Percentiles rank a stretch among this genome's conserved stretches.
These are phyloP conservation scores for Ophion slaviceki DNA, from an alignment of 2,888 invertebrate species.

Conservation along the genomic window DNA sequence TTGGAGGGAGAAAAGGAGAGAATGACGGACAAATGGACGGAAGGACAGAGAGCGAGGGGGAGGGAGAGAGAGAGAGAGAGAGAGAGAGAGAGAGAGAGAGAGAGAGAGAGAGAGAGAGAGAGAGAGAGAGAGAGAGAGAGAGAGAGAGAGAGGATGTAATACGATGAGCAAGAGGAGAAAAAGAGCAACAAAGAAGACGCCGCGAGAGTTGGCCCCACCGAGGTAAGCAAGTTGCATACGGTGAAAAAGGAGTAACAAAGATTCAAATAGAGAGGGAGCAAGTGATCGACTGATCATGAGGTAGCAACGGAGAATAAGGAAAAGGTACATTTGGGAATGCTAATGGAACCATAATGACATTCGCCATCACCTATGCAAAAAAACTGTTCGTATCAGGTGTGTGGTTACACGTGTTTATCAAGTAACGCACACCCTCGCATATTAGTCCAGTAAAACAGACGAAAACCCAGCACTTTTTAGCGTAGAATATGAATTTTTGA, in stretches of 20 bases:
- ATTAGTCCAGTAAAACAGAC: not conserved
- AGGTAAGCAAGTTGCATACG: conserved; percentile 4
- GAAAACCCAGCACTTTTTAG: too few relatives aligned
- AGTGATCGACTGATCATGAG: not conserved
- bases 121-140: not conserved
- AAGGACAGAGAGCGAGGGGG: not conserved
- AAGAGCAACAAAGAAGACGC: not conserved
- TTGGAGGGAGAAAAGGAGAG: not conserved
- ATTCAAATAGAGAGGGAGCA: not conserved
- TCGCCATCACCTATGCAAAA: conserved; percentile 7
- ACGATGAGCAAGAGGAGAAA: not conserved
- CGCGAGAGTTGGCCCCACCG: not conserved
- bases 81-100: not conserved
- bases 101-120: not conserved
- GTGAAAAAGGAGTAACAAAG: not conserved
- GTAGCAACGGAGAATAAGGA: not conserved
- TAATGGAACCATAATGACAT: conserved; percentile 38
- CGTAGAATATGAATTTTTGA: too few relatives aligned
- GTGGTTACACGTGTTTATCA: not conserved
- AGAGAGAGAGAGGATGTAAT: not conserved
- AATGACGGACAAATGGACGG: not conserved
- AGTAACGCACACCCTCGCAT: not conserved
- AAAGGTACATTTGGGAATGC: conserved; percentile 42
- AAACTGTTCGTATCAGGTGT: conserved; percentile 8
- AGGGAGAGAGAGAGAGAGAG: conserved; percentile 2